Conservation (phyloP, 2,113 vertebrate species). For the Labeo catla region DNA sequence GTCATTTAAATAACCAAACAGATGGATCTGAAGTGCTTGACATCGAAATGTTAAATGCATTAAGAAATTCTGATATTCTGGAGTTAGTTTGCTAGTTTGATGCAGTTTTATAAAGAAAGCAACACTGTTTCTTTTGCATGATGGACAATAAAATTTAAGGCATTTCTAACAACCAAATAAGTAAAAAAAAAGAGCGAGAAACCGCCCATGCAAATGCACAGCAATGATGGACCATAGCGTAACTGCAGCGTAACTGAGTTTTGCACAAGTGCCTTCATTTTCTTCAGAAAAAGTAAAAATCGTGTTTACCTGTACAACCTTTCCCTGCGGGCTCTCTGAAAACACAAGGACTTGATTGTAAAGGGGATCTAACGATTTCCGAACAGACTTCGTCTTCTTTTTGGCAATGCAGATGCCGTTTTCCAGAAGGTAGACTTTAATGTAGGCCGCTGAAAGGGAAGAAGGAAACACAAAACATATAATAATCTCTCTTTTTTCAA, state of each 20-base stretch:
- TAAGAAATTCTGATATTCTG: neutral
- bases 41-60: neutral
- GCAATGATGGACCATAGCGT: neutral
- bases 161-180: too few relatives aligned
- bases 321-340: slow-evolving; percentile 93
- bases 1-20: neutral
- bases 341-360: slow-evolving; percentile 98
- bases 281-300: neutral
- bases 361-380: slow-evolving; percentile 94
- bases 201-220: too few relatives aligned
- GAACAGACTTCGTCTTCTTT: slow-evolving; percentile 97
- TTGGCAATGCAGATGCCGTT: slow-evolving; percentile 93
- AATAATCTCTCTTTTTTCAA: neutral
- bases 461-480: neutral
- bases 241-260: neutral
- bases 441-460: slow-evolving; percentile 87
- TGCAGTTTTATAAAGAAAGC: neutral
- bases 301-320: slow-evolving; percentile 90
- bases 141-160: neutral
- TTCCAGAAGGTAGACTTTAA: slow-evolving; percentile 97
- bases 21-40: neutral
- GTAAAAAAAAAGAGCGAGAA: too few relatives aligned
- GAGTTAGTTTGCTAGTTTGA: neutral
- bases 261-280: neutral
- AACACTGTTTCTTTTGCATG: neutral